Evolutionary conservation across 2,113 vertebrate species (phyloP).

Genomic region (Oophaga pumilio): DNA sequence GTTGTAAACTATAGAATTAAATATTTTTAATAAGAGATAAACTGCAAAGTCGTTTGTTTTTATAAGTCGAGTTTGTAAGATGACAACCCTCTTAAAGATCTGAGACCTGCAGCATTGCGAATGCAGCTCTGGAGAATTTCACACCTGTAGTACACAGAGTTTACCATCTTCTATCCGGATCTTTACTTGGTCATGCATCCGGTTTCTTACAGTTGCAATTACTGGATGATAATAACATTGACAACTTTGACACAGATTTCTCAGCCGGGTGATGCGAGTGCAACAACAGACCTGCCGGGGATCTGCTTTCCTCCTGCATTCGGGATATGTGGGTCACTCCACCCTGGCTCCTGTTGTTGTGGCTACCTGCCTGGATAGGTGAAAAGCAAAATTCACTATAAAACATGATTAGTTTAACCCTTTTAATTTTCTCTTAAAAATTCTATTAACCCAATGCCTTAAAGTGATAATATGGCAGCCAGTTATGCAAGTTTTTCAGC

Average conservation of each 20-base stretch:
- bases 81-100: not conserved
- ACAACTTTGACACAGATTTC: slow-evolving; percentile 12
- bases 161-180: not conserved
- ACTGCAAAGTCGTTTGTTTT: too few relatives aligned
- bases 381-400: slow-evolving; percentile 6
- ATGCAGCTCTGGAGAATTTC: not conserved
- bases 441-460: too few relatives aligned
- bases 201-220: not conserved
- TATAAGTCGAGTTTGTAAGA: too few relatives aligned
- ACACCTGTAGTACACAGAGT: not conserved
- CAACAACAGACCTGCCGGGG: not conserved
- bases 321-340: slow-evolving; percentile 41
- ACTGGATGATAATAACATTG: not conserved
- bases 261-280: not conserved
- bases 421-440: not conserved
- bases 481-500: too few relatives aligned
- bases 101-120: too few relatives aligned
- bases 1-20: too few relatives aligned
- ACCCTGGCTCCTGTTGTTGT: not conserved
- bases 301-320: slow-evolving; percentile 11
- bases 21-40: too few relatives aligned
- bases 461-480: too few relatives aligned
- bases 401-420: not conserved
- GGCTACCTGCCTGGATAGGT: not conserved
- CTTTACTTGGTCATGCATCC: not conserved